Evolutionary conservation across 2,888 invertebrate species (phyloP), one percentile per base, ranked within the genome.

Genomic region (Caenorhabditis parvicauda): DNA sequence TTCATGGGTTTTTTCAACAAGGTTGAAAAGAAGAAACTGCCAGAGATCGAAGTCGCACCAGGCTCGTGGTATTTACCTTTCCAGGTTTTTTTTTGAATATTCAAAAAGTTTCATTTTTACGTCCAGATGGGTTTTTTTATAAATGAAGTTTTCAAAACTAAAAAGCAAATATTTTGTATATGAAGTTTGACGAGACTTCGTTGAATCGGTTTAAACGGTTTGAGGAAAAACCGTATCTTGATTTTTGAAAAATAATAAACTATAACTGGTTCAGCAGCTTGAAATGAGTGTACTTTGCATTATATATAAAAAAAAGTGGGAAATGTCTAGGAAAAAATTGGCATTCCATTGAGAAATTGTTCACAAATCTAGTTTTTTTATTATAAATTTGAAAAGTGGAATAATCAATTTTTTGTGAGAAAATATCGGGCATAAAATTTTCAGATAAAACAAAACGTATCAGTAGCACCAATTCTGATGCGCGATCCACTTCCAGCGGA

Each of bases 1-100:
- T 69, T 76, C 37, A 56, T 67, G 14, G 56, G 48, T 14, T 77
- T 69, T 57, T 77, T 77, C 64, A 64, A 57, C 35, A 67, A 70
- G 47, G 57, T 67, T 1, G 71, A 72, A 21, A 74, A 68, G 52
- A 61, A 58, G 39, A 44, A 45, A 35, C 28, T 21, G 9, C 25
- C 45, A 0, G 44, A 35, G 7, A 38, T 38, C 9, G 51, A 50
- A n/a, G 43, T 39, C 0, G 24, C 28, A 0, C 21, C 32, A 3
- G 27, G 43, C 9, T 27, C 48, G 1, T 58, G 58, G 58, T 54
- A 58, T 29, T 47, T 47, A 25, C 53, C 58, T 9, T 54, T 58
- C 25, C 21, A 54, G 58, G 53, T 58, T 5, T 12, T 7, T 44
- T 32, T 9, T 12, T 32, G 35, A 32, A 32, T n/a, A 32, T 9